Base-by-base conservation (phyloP, 2,113 vertebrate species). In the Alethe diademata region DNA sequence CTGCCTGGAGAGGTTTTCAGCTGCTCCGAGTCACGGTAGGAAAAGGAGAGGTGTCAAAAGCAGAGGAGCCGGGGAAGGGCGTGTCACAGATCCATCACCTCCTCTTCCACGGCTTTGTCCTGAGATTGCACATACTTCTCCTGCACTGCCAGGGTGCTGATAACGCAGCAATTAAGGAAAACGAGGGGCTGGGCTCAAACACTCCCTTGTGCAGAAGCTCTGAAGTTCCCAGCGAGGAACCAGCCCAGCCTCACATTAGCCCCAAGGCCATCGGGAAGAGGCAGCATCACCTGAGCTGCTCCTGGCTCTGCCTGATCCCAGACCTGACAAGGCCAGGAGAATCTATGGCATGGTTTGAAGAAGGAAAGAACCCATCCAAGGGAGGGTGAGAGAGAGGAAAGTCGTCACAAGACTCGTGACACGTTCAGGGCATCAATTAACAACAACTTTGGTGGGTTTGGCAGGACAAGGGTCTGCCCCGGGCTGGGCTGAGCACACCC, bases 131-230 rank as follows among this genome's bases (percentile, higher is more conserved):
- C 94, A 93, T 99, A 99, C 94, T 97, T 98, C 96, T 99, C 99
- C 95, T 99, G 99, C 88, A 99, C 98, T 38, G 98, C 98, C 64
- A 99, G 98, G 2, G 99, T 98, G 90, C 99, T 99, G 96, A 70
- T 79, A 80, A 84, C 17, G 29, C 47, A 51, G 22, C 43, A 13
- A 70, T 98, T 98, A 98, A 99, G 98, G 98, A 97, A 73, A 97
- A 96, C 96, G 40, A 92, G 79, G 80, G 80, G 85, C 78, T 88
- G 88, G 94, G 90, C 47, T 87, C 81, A 75, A 90, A 90, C 92
- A 88, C 93, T 78, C 96, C 94, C 79, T 88, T 50, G n/a, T 78
- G 83, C 50, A 19, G 70, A 28, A 86, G 86, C 66, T 86, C 78
- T 69, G 28, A 42, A 56, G 10, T 89, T 86, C 96, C 53, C 67